Conservation (phyloP, 2,113 vertebrate species). For the Propithecus coquereli region DNA sequence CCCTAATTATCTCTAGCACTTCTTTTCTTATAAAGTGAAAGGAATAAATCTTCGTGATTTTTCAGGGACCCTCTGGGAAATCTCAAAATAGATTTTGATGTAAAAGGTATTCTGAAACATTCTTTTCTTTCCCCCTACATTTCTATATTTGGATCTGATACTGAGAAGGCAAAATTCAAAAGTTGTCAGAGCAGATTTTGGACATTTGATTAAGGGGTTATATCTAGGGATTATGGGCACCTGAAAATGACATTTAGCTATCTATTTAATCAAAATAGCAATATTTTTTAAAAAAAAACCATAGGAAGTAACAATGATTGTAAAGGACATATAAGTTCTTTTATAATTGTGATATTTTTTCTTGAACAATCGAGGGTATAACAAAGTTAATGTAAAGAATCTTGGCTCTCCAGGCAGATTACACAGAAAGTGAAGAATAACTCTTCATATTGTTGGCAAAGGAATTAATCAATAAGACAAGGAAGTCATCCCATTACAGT, state of each 20-base stretch:
- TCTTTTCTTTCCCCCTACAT: not conserved
- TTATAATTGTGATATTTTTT: not conserved
- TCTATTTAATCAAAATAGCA: conserved; percentile 41
- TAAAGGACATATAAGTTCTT: conserved; percentile 3
- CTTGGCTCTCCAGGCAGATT: not conserved
- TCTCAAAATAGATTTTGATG: conserved; percentile 45
- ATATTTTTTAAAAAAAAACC: not conserved
- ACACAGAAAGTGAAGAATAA: conserved; percentile 9
- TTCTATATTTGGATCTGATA: conserved; percentile 50
- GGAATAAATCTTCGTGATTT: conserved; percentile 52
- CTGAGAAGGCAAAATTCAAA: conserved; percentile 23
- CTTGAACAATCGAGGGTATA: not conserved
- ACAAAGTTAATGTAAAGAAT: not conserved
- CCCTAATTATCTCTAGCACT: conserved; percentile 29
- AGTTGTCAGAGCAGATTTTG: conserved; percentile 20
- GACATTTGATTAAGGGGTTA: conserved; percentile 25
- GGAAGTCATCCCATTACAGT: not conserved
- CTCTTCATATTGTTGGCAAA: not conserved
- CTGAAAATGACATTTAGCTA: conserved; percentile 13
- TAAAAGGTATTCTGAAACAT: conserved; percentile 32
- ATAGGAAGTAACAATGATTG: not conserved
- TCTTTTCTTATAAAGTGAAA: conserved; percentile 59
- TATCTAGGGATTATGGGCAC: not conserved
- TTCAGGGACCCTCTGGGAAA: conserved; percentile 35
- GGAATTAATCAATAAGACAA: conserved; percentile 14